Base-by-base conservation (phyloP, 2,113 vertebrate species). In the Nansenia antarctica region DNA sequence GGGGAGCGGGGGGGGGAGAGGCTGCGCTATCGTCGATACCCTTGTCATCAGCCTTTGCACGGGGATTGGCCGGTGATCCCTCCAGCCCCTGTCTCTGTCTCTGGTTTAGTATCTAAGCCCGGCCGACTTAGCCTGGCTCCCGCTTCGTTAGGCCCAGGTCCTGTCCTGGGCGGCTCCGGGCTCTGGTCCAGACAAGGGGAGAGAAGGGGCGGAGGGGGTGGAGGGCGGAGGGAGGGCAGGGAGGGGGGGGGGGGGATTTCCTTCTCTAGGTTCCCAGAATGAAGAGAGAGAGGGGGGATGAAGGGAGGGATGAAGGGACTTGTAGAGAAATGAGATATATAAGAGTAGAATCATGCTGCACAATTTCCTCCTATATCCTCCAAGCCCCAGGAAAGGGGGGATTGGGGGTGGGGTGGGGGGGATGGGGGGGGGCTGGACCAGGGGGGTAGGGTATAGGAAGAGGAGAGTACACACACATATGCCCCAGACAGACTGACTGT, bases 291-390 rank as follows among this genome's bases (percentile, higher is more conserved):
- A 9, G 15, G 3, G 37, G 37, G 37, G 37, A 47, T 47, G 18
- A 47, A 71, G 49, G 42, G 54, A 47, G 57, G 78, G 77, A 85
- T 86, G 71, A 88, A 85, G 70, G 65, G 82, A 70, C 86, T 89
- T 86, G 70, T 35, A 61, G 71, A 88, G 86, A 90, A 88, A 90
- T 89, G 74, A 88, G 72, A 90, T 86, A 77, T 79, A 83, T 86
- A 87, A 77, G 86, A 54, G 49, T 12, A 47, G 73, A 87, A 77
- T 87, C 82, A 80, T 78, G 70, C 67, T 27, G 64, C 70, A 84
- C 86, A 92, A 84, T 86, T 90, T 89, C 86, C 90, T 87, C 79
- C 74, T 72, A 76, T 68, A 88, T 79, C 85, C 32, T 24, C 9
- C 61, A 11, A 67, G 8, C 76, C 31, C 63, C 22, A 76, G 74